phyloP scores from a whole-genome alignment of 2,797 vertebrate genomes.

The Lacerta viridis region DNA sequence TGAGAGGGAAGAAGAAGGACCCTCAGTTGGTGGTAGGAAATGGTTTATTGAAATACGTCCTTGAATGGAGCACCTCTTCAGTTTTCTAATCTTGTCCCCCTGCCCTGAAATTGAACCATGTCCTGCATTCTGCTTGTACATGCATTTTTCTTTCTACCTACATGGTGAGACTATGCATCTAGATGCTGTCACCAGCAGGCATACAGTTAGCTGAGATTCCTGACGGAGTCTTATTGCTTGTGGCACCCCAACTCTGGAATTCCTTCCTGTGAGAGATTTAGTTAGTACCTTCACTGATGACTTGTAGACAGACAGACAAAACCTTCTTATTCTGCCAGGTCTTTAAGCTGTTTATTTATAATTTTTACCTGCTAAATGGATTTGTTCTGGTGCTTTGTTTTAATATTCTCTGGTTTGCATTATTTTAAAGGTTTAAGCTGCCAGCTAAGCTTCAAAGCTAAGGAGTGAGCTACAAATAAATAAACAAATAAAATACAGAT shows the following conservation, averaged over 20 bases:
- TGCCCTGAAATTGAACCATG: neutral
- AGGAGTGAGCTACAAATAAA: neutral
- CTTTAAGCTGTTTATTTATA: neutral
- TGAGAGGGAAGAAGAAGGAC: no score
- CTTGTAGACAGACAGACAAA: neutral
- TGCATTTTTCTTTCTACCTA: conserved; percentile 24
- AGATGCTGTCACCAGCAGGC: neutral
- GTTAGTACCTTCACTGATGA: neutral
- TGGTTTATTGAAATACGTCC: no score
- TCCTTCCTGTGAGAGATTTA: neutral
- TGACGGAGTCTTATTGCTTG: neutral
- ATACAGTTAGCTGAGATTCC: neutral
- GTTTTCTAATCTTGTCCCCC: neutral
- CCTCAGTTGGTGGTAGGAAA: no score
- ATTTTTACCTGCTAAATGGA: no score
- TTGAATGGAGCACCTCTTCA: no score
- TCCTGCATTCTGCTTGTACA: no score
- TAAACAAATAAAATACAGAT: neutral
- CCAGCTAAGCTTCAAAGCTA: neutral
- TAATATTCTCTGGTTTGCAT: neutral
- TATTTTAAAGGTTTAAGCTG: neutral
- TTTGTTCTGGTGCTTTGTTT: neutral
- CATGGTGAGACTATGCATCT: accelerated
- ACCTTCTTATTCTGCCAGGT: neutral
- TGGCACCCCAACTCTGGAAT: neutral